Evolutionary conservation across 2,113 vertebrate species (phyloP), one percentile per base, ranked within the genome.

Genomic region (Riparia riparia): DNA sequence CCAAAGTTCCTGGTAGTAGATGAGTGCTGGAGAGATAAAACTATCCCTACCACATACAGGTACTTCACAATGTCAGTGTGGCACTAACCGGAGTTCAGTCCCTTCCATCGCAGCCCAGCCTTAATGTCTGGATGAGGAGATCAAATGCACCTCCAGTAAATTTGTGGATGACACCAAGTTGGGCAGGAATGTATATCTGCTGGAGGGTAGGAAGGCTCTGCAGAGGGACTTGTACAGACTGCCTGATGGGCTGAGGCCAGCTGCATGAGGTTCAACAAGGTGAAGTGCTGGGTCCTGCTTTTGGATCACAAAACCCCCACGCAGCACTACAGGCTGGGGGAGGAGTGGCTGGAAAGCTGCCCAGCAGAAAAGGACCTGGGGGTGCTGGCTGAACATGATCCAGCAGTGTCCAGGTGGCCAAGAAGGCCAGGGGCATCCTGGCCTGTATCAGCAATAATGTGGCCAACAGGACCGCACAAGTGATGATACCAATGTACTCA

Each of bases 261-360:
- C 1, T 5, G 6, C 3, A 7, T 7, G 29, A 71, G 10, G 13
- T 49, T 63, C 65, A 71, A 24, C 25, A n/a, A 25, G 8, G 13
- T 1, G 0, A 47, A 54, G 24, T 47, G 19, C 2, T 1, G 0
- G 13, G 41, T 54, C 29, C 24, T 61, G 41, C 47, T 3, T 1
- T 9, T 45, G 39, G 24, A 1, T 63, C 49, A 71, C n/a, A 70
- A 70, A 8, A n/a, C 20, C 25, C 24, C 17, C 54, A 41, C 0
- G 4, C 6, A 25, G n/a, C 8, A 4, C 24, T 41, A 3, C 5
- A 11, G 47, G 47, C 22, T 54, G 28, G 8, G 12, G 47, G 24
- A 24, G 1, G 56, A 1, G 16, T 0, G 15, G 12, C 28, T 79
- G n/a, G 2, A 41, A 79, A 63, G 2, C 10, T n/a, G 41, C 8